Evolutionary conservation across 2,797 vertebrate genomes (phyloP), one percentile per base, ranked within the genome.

Genomic region (Sylvilagus floridanus): DNA sequence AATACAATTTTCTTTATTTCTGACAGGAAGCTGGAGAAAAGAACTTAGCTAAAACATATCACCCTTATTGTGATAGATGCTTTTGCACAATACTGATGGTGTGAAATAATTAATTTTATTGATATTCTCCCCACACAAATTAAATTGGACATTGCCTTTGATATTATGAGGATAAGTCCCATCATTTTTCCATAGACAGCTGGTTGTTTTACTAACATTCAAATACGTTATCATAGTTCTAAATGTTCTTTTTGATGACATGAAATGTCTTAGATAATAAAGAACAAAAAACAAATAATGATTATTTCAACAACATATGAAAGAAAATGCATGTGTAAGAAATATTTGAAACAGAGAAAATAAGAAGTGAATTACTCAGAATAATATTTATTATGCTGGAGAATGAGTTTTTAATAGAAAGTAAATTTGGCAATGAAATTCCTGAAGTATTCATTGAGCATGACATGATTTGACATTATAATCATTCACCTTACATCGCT

Each of bases 401-500:
- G 84, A 93, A 47, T 76, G n/a, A 63, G 6, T 75, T 95, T 88
- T 84, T 79, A 95, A 84, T 16, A 76, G 60, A 81, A 84, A 87
- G 5, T 4, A 76, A 81, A 85, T 91, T 88, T 93, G 62, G 28
- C 26, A 60, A 24, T 60, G 57, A 1, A 30, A 84, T 16, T 13
- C 35, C 32, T 72, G 12, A 93, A 72, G 6, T 73, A 26, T 62
- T 88, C 17, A 22, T 42, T 79, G 63, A 5, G 52, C 26, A 52
- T 71, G 42, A 42, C 35, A 88, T 79, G 4, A 47, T 71, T 93
- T 91, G n/a, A 88, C 54, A 72, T 69, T 75, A 37, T 93, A 88
- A 50, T 77, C 1, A 75, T 71, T 84, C 28, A 69, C n/a, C 9
- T 84, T 75, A 85, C 11, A 63, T 2, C 12, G 35, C 22, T 71